These are phyloP conservation scores for Eurystomus glaucurus DNA, from an alignment of 2,797 vertebrate genomes.

Conservation along the genomic window DNA sequence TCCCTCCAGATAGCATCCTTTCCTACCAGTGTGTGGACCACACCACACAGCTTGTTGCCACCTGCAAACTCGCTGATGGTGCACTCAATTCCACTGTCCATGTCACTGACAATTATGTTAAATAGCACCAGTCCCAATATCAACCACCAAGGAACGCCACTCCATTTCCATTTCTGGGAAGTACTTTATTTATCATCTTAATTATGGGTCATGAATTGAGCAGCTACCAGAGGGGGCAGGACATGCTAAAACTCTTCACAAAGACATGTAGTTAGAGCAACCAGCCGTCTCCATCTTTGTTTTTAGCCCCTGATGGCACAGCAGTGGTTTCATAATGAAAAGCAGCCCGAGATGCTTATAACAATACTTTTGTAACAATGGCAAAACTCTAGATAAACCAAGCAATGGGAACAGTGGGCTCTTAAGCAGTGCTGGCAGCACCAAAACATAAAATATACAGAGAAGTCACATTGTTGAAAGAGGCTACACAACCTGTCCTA, in stretches of 20 bases:
- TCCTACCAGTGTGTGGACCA: no score
- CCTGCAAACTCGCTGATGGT: no score
- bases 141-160: not conserved
- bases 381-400: not conserved
- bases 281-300: not conserved
- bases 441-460: not conserved
- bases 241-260: fast-evolving
- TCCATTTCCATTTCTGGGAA: not conserved
- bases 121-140: no score
- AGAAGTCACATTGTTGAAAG: not conserved
- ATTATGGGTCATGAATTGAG: not conserved
- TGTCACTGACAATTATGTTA: no score
- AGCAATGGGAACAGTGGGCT: not conserved
- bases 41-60: no score
- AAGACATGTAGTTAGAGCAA: fast-evolving
- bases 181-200: not conserved
- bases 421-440: not conserved
- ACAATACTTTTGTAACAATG: not conserved
- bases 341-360: not conserved
- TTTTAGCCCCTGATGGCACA: not conserved
- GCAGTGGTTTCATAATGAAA: not conserved
- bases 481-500: not conserved
- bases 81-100: no score
- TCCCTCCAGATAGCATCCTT: no score
- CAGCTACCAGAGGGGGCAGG: not conserved